A percentile compares a stretch with the other conserved stretches of the same genome.
These are phyloP conservation scores for Lepus europaeus DNA, from an alignment of 2,113 vertebrate genomes.

Conservation along the genomic window DNA sequence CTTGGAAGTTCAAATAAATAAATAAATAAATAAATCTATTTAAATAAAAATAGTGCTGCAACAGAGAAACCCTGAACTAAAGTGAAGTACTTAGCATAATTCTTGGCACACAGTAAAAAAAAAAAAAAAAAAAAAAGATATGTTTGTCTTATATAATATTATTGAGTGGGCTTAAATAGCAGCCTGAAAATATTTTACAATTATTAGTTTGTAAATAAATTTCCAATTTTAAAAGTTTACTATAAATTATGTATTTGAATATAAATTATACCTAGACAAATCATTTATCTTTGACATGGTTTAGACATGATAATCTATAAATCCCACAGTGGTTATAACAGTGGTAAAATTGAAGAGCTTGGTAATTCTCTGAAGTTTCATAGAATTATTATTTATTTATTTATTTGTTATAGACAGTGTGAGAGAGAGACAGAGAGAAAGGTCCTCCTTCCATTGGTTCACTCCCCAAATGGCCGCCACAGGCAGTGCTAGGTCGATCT, in stretches of 20 bases:
- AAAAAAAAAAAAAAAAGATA: background rate
- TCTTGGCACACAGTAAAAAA: background rate
- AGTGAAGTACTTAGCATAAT: background rate
- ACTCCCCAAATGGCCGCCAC: too few species aligned
- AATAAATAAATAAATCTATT: too few species aligned
- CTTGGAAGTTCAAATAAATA: too few species aligned
- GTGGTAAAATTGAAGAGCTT: conserved; percentile 40
- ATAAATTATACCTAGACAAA: conserved; percentile 45
- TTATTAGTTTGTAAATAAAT: conserved; percentile 41
- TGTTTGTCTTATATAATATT: background rate
- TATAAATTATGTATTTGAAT: conserved; percentile 3
- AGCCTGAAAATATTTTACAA: conserved; percentile 1
- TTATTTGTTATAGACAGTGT: too few species aligned
- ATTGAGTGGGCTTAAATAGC: background rate
- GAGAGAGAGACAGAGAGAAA: too few species aligned
- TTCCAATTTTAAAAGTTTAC: background rate
- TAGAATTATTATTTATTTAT: background rate
- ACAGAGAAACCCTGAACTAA: background rate
- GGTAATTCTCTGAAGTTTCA: conserved; percentile 49
- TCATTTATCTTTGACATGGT: conserved; percentile 10
- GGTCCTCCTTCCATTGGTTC: too few species aligned
- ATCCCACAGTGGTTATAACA: conserved; percentile 8
- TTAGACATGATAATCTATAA: conserved; percentile 21
- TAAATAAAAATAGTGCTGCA: background rate
- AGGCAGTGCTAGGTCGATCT: too few species aligned